Conservation (phyloP, 2,797 vertebrate genomes). For the Trachops cirrhosus region DNA sequence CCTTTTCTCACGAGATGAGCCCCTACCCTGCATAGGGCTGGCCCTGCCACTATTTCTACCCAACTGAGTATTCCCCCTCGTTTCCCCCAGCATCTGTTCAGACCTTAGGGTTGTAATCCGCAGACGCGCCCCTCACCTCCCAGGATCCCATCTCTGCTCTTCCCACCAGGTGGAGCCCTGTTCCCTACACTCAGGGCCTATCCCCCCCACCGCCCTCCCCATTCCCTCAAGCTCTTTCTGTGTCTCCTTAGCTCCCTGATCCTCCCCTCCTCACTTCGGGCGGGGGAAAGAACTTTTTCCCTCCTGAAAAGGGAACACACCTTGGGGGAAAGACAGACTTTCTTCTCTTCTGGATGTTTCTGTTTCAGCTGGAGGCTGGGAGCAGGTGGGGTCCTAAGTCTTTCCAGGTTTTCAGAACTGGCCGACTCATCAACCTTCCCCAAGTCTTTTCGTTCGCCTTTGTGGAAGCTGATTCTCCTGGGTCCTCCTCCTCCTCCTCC, state of each 20-base stretch:
- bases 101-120: not conserved
- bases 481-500: not conserved
- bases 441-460: not conserved
- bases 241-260: not conserved
- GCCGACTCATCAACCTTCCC: not conserved
- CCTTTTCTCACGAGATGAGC: not conserved
- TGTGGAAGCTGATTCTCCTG: not conserved
- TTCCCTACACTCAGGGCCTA: not conserved
- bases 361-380: not conserved
- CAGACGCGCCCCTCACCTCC: not conserved
- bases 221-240: not conserved
- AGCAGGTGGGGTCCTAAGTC: not conserved
- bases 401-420: not conserved
- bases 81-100: not conserved
- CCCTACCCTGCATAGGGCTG: not conserved
- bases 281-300: not conserved
- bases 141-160: not conserved
- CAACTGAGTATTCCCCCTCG: fast-evolving
- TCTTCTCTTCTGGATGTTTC: not conserved
- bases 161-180: not conserved
- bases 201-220: too few relatives aligned
- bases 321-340: not conserved
- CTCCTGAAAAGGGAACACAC: not conserved
- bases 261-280: too few relatives aligned
- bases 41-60: not conserved